These are phyloP conservation scores for Tetragnatha montana DNA, from an alignment of 2,888 invertebrate genomes.

Conservation along the genomic window DNA sequence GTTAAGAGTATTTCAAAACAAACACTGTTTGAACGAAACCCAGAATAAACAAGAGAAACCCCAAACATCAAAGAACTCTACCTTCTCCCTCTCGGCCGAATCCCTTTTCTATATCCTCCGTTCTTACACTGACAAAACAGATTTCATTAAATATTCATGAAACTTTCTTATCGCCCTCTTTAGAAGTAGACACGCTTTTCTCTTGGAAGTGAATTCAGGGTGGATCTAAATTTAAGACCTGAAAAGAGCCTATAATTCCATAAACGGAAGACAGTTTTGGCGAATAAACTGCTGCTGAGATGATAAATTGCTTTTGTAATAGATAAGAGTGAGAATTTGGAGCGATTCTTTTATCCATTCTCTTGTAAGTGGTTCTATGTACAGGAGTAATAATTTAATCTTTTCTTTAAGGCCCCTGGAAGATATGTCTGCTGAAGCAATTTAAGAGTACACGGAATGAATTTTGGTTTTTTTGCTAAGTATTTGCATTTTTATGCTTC, in stretches of 20 bases:
- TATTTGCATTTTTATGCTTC: too few relatives aligned
- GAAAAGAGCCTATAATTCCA: background rate
- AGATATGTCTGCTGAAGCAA: too few relatives aligned
- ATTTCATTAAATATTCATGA: slow-evolving; percentile 40
- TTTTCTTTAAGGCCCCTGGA: background rate
- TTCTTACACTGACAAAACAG: slow-evolving; percentile 9
- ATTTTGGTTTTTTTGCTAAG: too few relatives aligned
- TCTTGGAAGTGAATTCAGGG: background rate
- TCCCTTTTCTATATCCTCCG: background rate
- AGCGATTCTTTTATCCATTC: background rate
- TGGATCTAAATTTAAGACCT: background rate
- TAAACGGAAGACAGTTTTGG: background rate
- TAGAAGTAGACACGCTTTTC: background rate
- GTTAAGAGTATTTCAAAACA: too few relatives aligned
- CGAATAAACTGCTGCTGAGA: background rate
- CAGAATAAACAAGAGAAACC: background rate
- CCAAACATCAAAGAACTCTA: background rate
- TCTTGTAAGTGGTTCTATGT: background rate
- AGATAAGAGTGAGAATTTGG: background rate
- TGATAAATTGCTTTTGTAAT: background rate
- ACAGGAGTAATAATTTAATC: background rate
- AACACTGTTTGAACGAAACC: too few relatives aligned
- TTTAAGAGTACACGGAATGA: too few relatives aligned
- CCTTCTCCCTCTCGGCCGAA: background rate
- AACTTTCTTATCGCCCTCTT: slow-evolving; percentile 1